Evolutionary conservation across 2,888 invertebrate genomes (phyloP).

Genomic region (Oscheius sp.): DNA sequence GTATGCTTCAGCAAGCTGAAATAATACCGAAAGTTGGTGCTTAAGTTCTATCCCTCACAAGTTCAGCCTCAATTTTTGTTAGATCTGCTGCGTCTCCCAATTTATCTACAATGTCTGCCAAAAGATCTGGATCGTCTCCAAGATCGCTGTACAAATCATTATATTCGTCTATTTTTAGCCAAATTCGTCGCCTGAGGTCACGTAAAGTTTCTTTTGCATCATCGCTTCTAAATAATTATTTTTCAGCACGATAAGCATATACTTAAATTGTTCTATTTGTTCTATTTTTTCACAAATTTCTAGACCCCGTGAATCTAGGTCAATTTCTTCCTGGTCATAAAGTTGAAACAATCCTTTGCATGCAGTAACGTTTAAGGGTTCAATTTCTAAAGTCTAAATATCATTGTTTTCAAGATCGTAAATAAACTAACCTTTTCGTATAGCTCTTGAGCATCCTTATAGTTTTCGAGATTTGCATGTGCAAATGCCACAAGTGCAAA

Average conservation of each 20-base stretch:
- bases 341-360: slow-evolving; percentile 50
- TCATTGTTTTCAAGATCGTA: neutral
- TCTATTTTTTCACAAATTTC: slow-evolving; percentile 38
- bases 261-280: too few relatives aligned
- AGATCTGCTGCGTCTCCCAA: neutral
- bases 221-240: slow-evolving; percentile 22
- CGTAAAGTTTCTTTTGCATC: slow-evolving; percentile 17
- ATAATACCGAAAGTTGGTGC: neutral
- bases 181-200: slow-evolving; percentile 6
- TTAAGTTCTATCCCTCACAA: neutral
- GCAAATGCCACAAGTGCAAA: slow-evolving; percentile 44
- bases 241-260: too few relatives aligned
- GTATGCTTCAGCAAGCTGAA: neutral
- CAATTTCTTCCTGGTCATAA: slow-evolving; percentile 30
- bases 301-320: slow-evolving; percentile 32
- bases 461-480: slow-evolving; percentile 34
- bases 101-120: neutral
- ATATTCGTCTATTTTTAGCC: neutral
- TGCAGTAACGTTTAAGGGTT: slow-evolving; percentile 32
- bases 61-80: neutral
- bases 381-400: slow-evolving; percentile 39
- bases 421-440: slow-evolving; percentile 32
- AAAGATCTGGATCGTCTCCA: slow-evolving; percentile 11
- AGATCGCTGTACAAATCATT: slow-evolving; percentile 7
- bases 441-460: slow-evolving; percentile 32